Conservation (phyloP, 2,113 vertebrate species). For the Pituophis catenifer region DNA sequence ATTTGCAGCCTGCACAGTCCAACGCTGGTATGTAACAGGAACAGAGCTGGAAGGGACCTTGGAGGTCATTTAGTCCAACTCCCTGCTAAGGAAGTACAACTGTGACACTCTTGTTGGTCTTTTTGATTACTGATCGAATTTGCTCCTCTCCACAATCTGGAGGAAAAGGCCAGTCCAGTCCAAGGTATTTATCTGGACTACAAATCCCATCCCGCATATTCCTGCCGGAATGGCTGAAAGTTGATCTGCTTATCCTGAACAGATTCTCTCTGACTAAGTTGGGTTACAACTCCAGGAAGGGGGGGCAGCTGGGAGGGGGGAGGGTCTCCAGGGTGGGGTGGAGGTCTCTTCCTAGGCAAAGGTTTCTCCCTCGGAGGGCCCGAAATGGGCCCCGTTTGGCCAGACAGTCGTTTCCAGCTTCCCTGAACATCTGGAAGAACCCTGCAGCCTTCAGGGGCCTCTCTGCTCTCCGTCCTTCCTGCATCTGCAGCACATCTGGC, state of each 20-base stretch:
- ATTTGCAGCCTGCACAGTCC: background rate
- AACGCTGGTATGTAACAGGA: background rate
- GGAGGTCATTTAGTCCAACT: no score
- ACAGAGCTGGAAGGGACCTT: no score
- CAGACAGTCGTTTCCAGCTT: background rate
- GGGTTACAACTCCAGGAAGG: background rate
- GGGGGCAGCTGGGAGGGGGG: background rate
- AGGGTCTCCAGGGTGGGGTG: background rate
- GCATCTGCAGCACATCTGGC: background rate
- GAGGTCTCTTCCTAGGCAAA: no score
- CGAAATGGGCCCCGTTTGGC: background rate
- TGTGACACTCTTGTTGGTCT: no score
- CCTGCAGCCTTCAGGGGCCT: background rate
- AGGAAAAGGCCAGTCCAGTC: background rate
- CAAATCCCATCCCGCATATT: background rate
- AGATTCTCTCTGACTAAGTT: background rate
- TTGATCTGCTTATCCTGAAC: background rate
- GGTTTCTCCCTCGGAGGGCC: background rate
- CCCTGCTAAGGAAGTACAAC: no score
- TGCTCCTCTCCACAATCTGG: no score
- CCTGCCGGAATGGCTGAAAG: background rate
- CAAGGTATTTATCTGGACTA: background rate
- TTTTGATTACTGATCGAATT: no score
- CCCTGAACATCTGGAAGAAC: background rate
- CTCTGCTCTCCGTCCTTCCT: background rate